Base-by-base conservation (phyloP, 2,797 vertebrate genomes). In the Loris lydekkerianus region DNA sequence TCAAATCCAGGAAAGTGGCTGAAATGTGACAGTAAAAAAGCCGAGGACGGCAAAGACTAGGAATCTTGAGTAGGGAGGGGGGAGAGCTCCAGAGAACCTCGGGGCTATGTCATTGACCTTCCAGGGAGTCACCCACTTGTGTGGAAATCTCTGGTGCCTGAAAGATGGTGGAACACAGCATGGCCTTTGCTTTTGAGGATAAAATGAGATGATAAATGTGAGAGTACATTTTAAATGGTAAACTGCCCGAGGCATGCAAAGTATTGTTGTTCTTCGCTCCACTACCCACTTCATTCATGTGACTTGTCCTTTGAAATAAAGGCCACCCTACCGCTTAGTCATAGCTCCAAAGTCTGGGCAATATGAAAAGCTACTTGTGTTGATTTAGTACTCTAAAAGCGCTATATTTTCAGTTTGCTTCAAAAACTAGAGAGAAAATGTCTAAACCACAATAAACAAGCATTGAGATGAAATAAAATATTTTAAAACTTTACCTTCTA, bases 341-440 rank as follows among this genome's bases (percentile, higher is more conserved):
- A 8, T 46, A 63, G 31, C 29, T 94, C 46, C 27, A 23, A 5
- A 46, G 29, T 46, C 73, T 43, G 27, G 46, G 43, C 8, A 58
- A 20, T 46, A 15, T 70, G 65, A n/a, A 80, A 89, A 83, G 17
- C 73, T 94, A 27, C n/a, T 34, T 49, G 23, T 83, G 29, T 94
- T 29, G 10, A 60, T 70, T 56, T 43, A 70, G 63, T 83, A 40
- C 14, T 43, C 25, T 40, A 17, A 60, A 72, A 80, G 10, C 17
- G 61, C 67, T 88, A 4, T 43, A 15, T 76, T 91, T 94, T 67
- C 29, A 46, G 43, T 89, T 72, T 75, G 56, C 29, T 89, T 93
- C 43, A 91, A 70, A 75, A 75, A 27, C 43, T 65, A 76, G 53
- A 80, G 53, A 88, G 80, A 46, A 89, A 75, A 92, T 34, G 46